Evolutionary conservation across 2,888 invertebrate species (phyloP).

Genomic region (Hoplodrina blanda): DNA sequence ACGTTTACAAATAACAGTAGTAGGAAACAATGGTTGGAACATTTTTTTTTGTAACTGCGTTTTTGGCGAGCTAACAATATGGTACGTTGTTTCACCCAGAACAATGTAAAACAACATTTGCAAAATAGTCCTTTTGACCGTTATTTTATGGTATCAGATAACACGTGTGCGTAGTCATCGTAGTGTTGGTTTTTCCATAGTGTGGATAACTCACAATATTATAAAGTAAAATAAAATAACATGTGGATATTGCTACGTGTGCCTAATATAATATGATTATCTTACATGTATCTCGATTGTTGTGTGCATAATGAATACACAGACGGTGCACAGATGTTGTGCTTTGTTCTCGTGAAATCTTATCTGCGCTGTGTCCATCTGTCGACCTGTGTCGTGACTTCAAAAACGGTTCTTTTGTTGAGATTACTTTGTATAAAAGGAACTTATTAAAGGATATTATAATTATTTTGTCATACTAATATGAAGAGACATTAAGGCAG

Average conservation of each 20-base stretch:
- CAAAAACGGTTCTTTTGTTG: slow-evolving; percentile 51
- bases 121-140: slow-evolving; percentile 52
- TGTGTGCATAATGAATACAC: slow-evolving; percentile 51
- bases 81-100: slow-evolving; percentile 65
- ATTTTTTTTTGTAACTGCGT: slow-evolving; percentile 70
- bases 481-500: neutral
- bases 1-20: slow-evolving; percentile 76
- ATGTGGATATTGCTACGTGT: neutral
- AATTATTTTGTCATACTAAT: neutral
- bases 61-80: slow-evolving; percentile 70
- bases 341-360: slow-evolving; percentile 83
- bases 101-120: slow-evolving; percentile 64
- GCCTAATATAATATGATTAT: slow-evolving; percentile 6
- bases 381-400: slow-evolving; percentile 69
- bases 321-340: slow-evolving; percentile 71
- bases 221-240: neutral
- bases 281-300: slow-evolving; percentile 33
- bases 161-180: slow-evolving; percentile 30
- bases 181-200: neutral
- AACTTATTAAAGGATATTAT: slow-evolving; percentile 1
- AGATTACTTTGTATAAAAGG: slow-evolving; percentile 21
- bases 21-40: slow-evolving; percentile 73
- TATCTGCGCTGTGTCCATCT: slow-evolving; percentile 82
- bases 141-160: slow-evolving; percentile 39
- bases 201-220: neutral